Evolutionary conservation across 2,888 invertebrate genomes (phyloP).

Genomic region (Phytoseiulus persimilis): DNA sequence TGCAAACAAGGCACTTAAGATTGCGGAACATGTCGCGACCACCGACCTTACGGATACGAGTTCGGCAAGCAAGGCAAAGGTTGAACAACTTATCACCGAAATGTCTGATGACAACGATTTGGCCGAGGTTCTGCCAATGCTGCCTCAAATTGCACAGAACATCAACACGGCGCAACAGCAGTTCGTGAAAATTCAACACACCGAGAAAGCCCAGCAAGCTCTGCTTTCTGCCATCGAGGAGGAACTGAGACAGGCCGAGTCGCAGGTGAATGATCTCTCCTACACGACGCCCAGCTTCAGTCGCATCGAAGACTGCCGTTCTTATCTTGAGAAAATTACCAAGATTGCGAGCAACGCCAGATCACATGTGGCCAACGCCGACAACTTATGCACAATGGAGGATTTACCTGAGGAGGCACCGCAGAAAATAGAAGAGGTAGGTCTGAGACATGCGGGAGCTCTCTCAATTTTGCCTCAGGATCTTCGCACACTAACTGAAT

Average conservation of each 20-base stretch:
- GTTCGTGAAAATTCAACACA: conserved; percentile 18
- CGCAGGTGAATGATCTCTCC: conserved; percentile 25
- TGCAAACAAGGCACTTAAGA: conserved; percentile 37
- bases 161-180: conserved; percentile 32
- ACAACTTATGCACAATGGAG: conserved; percentile 7
- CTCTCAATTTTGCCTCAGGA: too few species aligned
- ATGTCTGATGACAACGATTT: conserved; percentile 19
- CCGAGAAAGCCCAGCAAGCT: conserved; percentile 33
- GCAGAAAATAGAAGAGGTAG: conserved; percentile 13
- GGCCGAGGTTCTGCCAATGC: conserved; percentile 31
- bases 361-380: background rate
- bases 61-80: background rate
- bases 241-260: conserved; percentile 26
- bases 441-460: background rate
- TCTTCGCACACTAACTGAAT: background rate
- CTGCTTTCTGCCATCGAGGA: conserved; percentile 17
- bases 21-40: conserved; percentile 33
- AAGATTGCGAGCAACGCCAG: background rate
- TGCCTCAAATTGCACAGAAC: conserved; percentile 30
- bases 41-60: conserved; percentile 14
- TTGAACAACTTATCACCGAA: conserved; percentile 17
- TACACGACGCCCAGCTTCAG: conserved; percentile 30
- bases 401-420: conserved; percentile 20
- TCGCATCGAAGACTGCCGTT: conserved; percentile 19
- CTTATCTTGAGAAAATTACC: conserved; percentile 8